Evolutionary conservation across 2,797 vertebrate genomes (phyloP), one percentile per base, ranked within the genome.

Genomic region (Glossophaga mutica): DNA sequence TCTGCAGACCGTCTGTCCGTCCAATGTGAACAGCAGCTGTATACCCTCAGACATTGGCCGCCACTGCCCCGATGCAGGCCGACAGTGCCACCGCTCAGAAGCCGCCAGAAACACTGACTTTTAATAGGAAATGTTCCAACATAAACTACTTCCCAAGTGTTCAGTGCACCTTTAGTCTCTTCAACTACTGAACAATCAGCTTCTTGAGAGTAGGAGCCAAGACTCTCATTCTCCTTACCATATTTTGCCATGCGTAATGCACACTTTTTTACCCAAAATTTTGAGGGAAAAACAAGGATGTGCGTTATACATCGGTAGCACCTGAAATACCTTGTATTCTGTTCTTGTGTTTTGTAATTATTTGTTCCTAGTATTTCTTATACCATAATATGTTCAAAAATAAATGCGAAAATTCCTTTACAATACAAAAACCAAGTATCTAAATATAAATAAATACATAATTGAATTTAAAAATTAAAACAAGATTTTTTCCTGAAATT

Each of bases 131-230:
- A 76, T 29, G 3, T 79, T 26, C 26, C 39, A 55, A 37, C 62
- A 26, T 12, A 32, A 68, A 32, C 76, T 59, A 70, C 5, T 32
- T 88, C 34, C 37, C 22, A 50, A 18, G 2, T 15, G 15, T 57
- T 87, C n/a, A n/a, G 0, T 62, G 7, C 7, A 84, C 71, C 14
- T 65, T 93, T 83, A 77, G 26, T 46, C 46, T 85, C 21, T 97
- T 91, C 37, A 86, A 34, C 29, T 68, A 34, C 18, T n/a, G 62
- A 81, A 71, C 22, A 29, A 15, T 57, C 42, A 79, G 3, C 37
- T 44, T 10, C 24, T 85, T 18, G n/a, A 57, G 32, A 70, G 14
- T 18, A 68, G 15, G 15, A 70, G 34, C 0, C 6, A 48, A 46
- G 2, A 52, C 11, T 76, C 19, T 55, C 14, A 34, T 90, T 83